Percentiles rank a stretch among this genome's conserved stretches.
These are phyloP conservation scores for Sapayoa aenigma DNA, from an alignment of 2,113 vertebrate species.

Conservation along the genomic window DNA sequence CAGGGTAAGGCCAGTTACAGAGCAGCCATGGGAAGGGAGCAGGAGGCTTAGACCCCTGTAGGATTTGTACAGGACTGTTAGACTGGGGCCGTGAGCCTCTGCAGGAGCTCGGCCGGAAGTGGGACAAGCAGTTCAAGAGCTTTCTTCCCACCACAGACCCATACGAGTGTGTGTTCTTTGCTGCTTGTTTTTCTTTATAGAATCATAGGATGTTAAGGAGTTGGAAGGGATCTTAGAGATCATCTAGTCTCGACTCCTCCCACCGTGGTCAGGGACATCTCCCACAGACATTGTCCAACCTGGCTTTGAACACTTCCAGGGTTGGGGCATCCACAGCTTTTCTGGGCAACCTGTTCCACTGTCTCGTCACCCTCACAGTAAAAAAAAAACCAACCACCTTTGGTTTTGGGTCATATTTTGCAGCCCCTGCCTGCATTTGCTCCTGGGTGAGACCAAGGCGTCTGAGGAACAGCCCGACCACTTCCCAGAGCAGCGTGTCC, in stretches of 20 bases:
- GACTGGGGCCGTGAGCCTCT: fast-evolving
- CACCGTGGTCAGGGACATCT: not conserved
- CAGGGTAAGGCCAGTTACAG: not conserved
- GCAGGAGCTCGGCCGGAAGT: not conserved
- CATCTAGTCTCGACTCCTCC: not conserved
- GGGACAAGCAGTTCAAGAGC: not conserved
- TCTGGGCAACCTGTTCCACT: not conserved
- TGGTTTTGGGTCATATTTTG: not conserved
- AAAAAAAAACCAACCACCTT: not conserved
- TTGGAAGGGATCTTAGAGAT: not conserved
- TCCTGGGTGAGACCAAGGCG: not conserved
- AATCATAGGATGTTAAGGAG: not conserved
- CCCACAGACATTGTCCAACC: not conserved
- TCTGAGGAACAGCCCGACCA: not conserved
- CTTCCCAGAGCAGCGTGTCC: not conserved
- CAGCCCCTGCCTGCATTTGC: not conserved
- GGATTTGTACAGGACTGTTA: not conserved
- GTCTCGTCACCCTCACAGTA: not conserved
- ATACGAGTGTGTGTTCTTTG: not conserved
- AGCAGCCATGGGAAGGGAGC: not conserved
- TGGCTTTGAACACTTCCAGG: not conserved
- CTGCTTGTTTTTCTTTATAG: not conserved
- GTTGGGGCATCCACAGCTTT: not conserved
- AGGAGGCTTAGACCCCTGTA: not conserved
- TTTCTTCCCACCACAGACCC: not conserved